Conservation (phyloP, 2,113 vertebrate genomes). For the Anarhynchus alexandrinus region DNA sequence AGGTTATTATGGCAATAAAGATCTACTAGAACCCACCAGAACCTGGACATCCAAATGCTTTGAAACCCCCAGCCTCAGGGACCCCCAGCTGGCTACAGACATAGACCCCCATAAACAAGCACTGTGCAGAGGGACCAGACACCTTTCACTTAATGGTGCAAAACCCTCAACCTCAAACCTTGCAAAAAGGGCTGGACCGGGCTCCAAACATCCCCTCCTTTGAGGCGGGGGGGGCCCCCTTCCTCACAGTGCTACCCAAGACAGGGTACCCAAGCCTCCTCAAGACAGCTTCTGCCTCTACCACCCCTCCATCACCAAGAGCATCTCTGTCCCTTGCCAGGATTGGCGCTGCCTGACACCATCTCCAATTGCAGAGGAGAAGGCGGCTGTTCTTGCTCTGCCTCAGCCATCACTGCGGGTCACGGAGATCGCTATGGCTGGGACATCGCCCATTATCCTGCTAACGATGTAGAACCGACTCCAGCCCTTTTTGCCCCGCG, state of each 20-base stretch:
- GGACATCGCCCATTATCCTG: not conserved
- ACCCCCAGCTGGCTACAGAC: not conserved
- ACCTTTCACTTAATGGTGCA: not conserved
- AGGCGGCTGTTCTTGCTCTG: not conserved
- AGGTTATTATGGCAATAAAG: not conserved
- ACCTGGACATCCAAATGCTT: not conserved
- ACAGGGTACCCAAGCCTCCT: not conserved
- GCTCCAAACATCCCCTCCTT: not conserved
- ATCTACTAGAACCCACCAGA: not conserved
- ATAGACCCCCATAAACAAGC: not conserved
- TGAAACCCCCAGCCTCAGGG: not conserved
- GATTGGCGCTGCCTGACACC: fast-evolving
- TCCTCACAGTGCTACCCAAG: not conserved
- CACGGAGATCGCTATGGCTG: not conserved
- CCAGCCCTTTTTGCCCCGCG: not conserved
- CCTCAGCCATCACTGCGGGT: not conserved
- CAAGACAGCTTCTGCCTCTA: not conserved
- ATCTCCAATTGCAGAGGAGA: not conserved
- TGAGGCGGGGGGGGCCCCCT: not conserved
- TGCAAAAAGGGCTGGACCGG: not conserved
- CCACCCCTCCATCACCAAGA: not conserved
- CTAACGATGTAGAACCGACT: not conserved
- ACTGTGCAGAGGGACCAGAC: not conserved
- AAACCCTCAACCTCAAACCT: not conserved
- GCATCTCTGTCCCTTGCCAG: not conserved